Evolutionary conservation across 2,113 vertebrate species (phyloP).

Genomic region (Ceuthmochares aereus): DNA sequence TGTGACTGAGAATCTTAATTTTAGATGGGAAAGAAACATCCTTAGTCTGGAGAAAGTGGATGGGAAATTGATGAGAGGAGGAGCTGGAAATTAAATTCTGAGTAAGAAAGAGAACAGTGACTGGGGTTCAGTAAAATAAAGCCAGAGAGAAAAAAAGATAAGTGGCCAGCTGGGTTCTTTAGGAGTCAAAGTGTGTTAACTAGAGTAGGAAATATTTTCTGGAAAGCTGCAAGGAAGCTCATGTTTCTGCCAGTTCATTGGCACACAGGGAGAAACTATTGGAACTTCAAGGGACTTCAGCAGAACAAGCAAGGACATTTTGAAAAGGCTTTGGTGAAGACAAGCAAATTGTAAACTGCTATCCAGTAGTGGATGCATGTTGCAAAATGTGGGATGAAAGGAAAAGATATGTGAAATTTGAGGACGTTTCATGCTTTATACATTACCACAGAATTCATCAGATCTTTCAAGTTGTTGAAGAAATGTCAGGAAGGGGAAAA

Average conservation of each 20-base stretch:
- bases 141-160: neutral
- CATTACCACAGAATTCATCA: neutral
- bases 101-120: neutral
- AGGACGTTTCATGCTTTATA: neutral
- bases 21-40: neutral
- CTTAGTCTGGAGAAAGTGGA: neutral
- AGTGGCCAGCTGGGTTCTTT: neutral
- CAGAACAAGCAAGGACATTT: neutral
- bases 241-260: neutral
- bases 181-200: neutral
- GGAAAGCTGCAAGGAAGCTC: neutral
- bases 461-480: neutral
- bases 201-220: neutral
- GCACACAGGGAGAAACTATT: neutral
- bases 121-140: neutral
- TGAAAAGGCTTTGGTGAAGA: neutral
- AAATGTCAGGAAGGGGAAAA: conserved; percentile 5
- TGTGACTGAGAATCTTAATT: neutral
- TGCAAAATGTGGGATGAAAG: neutral
- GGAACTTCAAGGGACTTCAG: neutral
- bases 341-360: neutral
- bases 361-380: neutral
- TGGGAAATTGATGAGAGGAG: neutral
- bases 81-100: neutral
- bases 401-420: neutral